Evolutionary conservation across 2,888 invertebrate genomes (phyloP).

Genomic region (Nomada hirtipes): DNA sequence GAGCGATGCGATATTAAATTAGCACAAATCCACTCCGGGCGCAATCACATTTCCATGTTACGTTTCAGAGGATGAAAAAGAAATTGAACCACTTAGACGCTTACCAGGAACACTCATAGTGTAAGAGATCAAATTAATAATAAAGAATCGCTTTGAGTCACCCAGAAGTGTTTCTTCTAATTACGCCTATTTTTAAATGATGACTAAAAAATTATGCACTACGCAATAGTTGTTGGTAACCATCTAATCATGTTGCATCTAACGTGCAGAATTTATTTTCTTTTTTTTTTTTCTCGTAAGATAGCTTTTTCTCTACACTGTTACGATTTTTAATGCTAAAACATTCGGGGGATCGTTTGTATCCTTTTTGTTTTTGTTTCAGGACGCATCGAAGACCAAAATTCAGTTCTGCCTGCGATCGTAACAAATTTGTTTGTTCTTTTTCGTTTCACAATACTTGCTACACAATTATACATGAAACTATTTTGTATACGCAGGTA

Average conservation of each 20-base stretch:
- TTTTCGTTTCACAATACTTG: too few species aligned
- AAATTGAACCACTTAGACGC: constrained; percentile 67
- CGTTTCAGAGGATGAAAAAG: constrained; percentile 54
- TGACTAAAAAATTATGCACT: background rate
- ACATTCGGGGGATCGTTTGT: constrained; percentile 57
- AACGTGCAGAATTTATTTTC: constrained; percentile 65
- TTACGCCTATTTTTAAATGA: background rate
- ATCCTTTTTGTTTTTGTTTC: constrained; percentile 51
- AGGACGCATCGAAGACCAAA: constrained; percentile 56
- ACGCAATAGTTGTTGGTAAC: too few species aligned
- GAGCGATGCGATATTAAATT: constrained; percentile 20
- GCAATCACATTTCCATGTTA: constrained; percentile 52
- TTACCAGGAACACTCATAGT: constrained; percentile 70
- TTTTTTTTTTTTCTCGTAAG: constrained; percentile 34
- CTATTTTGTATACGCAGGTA: background rate
- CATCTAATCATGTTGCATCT: constrained; percentile 30
- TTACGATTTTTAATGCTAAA: constrained; percentile 50
- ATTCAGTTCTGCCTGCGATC: constrained; percentile 43
- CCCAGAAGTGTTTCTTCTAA: background rate
- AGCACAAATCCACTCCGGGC: constrained; percentile 51
- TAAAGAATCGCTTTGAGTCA: constrained; percentile 66
- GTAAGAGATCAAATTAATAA: constrained; percentile 68
- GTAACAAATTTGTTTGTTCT: background rate
- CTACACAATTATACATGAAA: background rate
- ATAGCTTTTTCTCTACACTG: constrained; percentile 57